phyloP scores from a whole-genome alignment of 2,888 invertebrate genomes.

The Hyles lineata region DNA sequence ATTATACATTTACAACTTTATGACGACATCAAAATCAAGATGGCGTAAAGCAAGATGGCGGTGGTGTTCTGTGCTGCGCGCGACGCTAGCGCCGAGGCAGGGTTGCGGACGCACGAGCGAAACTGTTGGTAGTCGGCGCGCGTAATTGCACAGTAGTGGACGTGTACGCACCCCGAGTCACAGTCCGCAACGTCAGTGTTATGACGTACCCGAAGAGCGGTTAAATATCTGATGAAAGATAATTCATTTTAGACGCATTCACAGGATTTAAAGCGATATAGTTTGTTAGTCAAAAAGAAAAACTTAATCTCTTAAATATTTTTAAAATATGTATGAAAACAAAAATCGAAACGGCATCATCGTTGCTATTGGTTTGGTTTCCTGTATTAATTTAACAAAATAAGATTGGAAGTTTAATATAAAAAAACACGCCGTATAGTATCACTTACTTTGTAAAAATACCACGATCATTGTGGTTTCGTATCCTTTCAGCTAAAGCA shows the following conservation, averaged over 20 bases:
- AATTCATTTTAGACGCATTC: slow-evolving; percentile 17
- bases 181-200: slow-evolving; percentile 83
- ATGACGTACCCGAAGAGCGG: slow-evolving; percentile 90
- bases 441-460: slow-evolving; percentile 89
- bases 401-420: no score
- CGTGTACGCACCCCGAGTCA: slow-evolving; percentile 90
- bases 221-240: slow-evolving; percentile 86
- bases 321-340: no score
- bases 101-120: slow-evolving; percentile 91
- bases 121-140: slow-evolving; percentile 92
- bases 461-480: slow-evolving; percentile 87
- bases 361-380: no score
- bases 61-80: slow-evolving; percentile 77
- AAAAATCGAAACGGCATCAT: no score
- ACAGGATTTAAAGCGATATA: background rate
- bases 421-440: background rate
- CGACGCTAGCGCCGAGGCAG: slow-evolving; percentile 90
- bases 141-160: slow-evolving; percentile 95
- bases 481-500: slow-evolving; percentile 91
- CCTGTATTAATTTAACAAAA: no score
- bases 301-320: no score
- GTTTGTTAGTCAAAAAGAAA: no score
- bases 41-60: slow-evolving; percentile 75
- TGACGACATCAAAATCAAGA: slow-evolving; percentile 68
- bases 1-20: slow-evolving; percentile 38